Conservation (phyloP, 2,113 vertebrate genomes). For the Garra rufa region DNA sequence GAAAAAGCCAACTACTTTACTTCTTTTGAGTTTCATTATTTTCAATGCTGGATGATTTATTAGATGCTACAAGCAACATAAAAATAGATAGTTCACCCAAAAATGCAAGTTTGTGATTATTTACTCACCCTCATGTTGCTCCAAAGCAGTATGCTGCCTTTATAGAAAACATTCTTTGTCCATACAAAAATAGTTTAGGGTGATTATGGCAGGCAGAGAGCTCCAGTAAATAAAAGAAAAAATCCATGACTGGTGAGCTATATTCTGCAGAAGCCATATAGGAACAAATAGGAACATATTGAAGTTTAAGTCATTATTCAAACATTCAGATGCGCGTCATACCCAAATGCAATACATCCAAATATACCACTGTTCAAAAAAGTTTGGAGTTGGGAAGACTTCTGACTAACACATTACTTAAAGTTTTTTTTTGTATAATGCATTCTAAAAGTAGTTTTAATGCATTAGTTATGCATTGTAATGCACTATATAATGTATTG, state of each 20-base stretch:
- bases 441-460: too few species aligned
- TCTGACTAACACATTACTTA: too few species aligned
- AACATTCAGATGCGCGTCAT: not conserved
- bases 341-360: not conserved
- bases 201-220: not conserved
- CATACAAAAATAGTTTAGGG: not conserved
- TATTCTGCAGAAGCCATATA: not conserved
- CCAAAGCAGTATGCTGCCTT: not conserved
- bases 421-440: too few species aligned
- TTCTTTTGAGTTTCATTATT: not conserved
- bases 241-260: not conserved
- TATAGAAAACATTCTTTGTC: not conserved
- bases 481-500: too few species aligned
- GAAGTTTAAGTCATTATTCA: not conserved
- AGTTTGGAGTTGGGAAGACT: not conserved
- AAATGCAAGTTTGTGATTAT: constrained; percentile 10
- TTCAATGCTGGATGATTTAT: not conserved
- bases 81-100: not conserved
- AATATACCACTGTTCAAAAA: not conserved
- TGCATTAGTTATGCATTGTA: too few species aligned
- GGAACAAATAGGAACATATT: not conserved
- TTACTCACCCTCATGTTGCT: not conserved
- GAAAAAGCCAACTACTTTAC: constrained; percentile 42
- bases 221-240: not conserved
- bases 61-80: not conserved